Base-by-base conservation (phyloP, 30 jellyfish, hydroid and myxozoan species). In the Turritopsis dohrnii region DNA sequence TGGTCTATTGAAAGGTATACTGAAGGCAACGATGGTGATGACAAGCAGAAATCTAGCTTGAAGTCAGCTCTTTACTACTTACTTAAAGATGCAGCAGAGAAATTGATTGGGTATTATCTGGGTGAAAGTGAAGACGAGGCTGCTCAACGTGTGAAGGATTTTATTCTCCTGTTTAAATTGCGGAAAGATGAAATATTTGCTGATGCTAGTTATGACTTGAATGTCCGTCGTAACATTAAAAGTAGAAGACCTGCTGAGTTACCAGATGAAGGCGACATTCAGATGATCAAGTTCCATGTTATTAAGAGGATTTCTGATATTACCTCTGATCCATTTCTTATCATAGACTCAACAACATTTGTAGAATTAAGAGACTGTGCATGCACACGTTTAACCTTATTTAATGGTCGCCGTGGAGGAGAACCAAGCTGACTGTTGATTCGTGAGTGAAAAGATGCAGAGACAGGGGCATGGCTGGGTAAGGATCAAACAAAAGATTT, bases 381-480 rank as follows among this genome's bases (percentile, higher is more conserved):
- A n/a, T 69, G 77, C 77, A 69, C 8, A 27, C 77, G 77, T n/a
- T 27, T 69, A 23, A 1, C 77, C 31, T 69, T 1, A 69, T 69
- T 69, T 69, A 69, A 69, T 27, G 77, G 77, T 23, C 28, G 77
- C 28, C 77, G 77, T 69, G 77, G 77, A 69, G 77, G 77, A n/a
- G 77, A 69, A 69, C 77, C 77, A n/a, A 27, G 31, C 77, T 21
- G 77, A n/a, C 77, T 69, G 28, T 27, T 69, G 30, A 1, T 69
- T 23, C 77, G 77, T 69, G 77, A 69, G 66, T 81, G 88, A 87
- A 60, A 54, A 66, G 87, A 81, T 53, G 88, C 88, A 20, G 28
- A n/a, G 54, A 85, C 65, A 25, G 88, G 88, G 31, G 26, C 66
- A 30, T 81, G 88, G 88, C 88, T 81, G 28, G 77, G 30, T 69